phyloP scores from a whole-genome alignment of 1,140 invertebrate genomes.

The Penaeus indicus region DNA sequence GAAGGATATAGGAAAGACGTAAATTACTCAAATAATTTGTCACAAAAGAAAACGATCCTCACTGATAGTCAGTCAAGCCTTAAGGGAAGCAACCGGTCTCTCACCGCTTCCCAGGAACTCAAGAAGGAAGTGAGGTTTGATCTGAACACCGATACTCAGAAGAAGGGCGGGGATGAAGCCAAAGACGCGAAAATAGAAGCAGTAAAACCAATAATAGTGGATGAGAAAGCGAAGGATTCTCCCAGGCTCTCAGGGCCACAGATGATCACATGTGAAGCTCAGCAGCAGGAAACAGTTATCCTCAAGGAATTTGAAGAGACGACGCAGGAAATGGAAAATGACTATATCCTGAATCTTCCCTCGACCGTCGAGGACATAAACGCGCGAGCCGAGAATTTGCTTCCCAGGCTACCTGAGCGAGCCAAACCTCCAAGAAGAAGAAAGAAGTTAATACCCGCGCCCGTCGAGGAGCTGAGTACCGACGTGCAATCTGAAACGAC shows the following conservation, averaged over 20 bases:
- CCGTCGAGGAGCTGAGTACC: constrained; percentile 53
- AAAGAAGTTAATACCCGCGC: constrained; percentile 55
- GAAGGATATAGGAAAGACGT: constrained; percentile 43
- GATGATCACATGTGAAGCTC: constrained; percentile 41
- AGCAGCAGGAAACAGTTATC: constrained; percentile 42
- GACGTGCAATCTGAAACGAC: constrained; percentile 34
- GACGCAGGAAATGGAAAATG: constrained; percentile 36
- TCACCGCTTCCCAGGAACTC: constrained; percentile 48
- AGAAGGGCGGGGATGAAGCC: constrained; percentile 11
- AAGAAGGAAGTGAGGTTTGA: constrained; percentile 66
- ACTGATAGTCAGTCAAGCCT: constrained; percentile 58
- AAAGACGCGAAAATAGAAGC: constrained; percentile 3
- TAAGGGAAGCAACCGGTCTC: constrained; percentile 60
- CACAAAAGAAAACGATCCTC: not conserved
- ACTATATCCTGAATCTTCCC: constrained; percentile 5
- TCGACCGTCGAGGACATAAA: constrained; percentile 46
- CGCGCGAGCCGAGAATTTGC: constrained; percentile 44
- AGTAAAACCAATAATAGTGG: not conserved
- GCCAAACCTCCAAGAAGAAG: constrained; percentile 63
- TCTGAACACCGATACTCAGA: constrained; percentile 42
- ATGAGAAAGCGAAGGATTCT: not conserved
- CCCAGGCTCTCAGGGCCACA: not conserved
- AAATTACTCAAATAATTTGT: constrained; percentile 1
- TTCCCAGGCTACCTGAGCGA: constrained; percentile 63
- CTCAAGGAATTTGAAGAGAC: constrained; percentile 46